These are phyloP conservation scores for Idaea straminata DNA, from an alignment of 2,888 invertebrate species.

Conservation along the genomic window DNA sequence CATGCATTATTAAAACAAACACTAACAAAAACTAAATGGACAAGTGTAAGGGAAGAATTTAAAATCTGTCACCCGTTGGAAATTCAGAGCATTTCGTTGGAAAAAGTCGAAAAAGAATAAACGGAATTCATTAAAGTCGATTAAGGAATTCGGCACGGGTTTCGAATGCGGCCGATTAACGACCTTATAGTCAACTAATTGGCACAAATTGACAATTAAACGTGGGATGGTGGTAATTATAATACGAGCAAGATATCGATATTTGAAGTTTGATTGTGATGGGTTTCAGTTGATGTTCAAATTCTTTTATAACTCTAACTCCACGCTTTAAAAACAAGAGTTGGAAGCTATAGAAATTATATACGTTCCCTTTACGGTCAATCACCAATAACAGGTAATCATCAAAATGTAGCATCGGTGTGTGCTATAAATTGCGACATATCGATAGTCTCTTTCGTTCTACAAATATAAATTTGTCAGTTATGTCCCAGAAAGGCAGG, in stretches of 20 bases:
- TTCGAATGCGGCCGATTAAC: conserved; percentile 43
- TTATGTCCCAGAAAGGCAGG: conserved; percentile 64
- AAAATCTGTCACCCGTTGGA: conserved; percentile 76
- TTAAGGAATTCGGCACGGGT: conserved; percentile 59
- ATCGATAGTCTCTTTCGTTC: conserved; percentile 73
- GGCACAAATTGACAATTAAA: conserved; percentile 57
- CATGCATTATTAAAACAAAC: conserved; percentile 75
- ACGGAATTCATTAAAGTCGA: conserved; percentile 68
- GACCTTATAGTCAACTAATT: conserved; percentile 53
- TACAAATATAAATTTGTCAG: conserved; percentile 80
- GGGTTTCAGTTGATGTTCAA: conserved; percentile 19
- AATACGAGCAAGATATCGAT: conserved; percentile 36
- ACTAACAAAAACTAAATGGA: conserved; percentile 53
- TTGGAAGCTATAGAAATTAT: neutral
- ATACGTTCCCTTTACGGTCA: conserved; percentile 33
- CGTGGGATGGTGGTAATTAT: conserved; percentile 49
- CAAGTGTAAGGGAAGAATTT: conserved; percentile 79
- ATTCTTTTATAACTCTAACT: conserved; percentile 17
- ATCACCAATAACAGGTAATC: conserved; percentile 61
- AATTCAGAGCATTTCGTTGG: conserved; percentile 67
- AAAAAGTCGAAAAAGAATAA: conserved; percentile 64
- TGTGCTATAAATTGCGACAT: conserved; percentile 70
- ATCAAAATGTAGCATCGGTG: conserved; percentile 72
- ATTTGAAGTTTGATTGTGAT: conserved; percentile 25
- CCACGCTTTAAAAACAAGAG: conserved; percentile 2